Evolutionary conservation across 2,113 vertebrate species (phyloP).

Genomic region (Rhinopomastus cyanomelas): DNA sequence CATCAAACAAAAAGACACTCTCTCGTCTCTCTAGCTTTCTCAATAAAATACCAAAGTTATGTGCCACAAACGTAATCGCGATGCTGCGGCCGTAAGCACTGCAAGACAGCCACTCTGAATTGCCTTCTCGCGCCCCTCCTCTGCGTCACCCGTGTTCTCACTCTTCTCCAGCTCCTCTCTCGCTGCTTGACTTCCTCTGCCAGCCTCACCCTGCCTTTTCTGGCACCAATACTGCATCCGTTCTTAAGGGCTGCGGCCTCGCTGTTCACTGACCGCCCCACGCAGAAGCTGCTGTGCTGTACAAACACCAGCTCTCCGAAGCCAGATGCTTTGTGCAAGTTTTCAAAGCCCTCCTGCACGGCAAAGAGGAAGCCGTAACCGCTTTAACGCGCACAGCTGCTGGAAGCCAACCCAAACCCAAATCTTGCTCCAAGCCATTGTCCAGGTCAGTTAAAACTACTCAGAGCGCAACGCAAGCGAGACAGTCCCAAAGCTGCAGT

Average conservation of each 20-base stretch:
- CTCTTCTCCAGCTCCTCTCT: neutral
- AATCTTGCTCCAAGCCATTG: neutral
- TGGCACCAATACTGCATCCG: neutral
- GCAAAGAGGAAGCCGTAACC: too few species aligned
- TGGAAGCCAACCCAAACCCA: constrained; percentile 13
- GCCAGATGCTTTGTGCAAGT: too few species aligned
- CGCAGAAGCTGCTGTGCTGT: neutral
- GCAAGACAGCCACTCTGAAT: neutral
- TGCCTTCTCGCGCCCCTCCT: neutral
- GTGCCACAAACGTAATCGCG: too few species aligned
- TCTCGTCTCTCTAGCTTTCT: neutral
- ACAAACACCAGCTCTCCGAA: neutral
- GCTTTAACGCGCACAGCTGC: constrained; percentile 37
- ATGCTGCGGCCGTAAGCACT: too few species aligned
- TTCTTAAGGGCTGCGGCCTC: neutral
- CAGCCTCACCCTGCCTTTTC: neutral
- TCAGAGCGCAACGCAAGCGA: constrained; percentile 17
- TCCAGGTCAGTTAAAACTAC: constrained; percentile 7
- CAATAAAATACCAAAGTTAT: neutral
- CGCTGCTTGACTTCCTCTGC: neutral
- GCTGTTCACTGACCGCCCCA: neutral
- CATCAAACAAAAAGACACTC: neutral
- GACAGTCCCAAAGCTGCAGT: neutral
- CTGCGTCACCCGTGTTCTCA: neutral
- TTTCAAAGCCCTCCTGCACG: too few species aligned